Evolutionary conservation across 2,797 vertebrate species (phyloP).

Genomic region (Euphonia xanthogaster): DNA sequence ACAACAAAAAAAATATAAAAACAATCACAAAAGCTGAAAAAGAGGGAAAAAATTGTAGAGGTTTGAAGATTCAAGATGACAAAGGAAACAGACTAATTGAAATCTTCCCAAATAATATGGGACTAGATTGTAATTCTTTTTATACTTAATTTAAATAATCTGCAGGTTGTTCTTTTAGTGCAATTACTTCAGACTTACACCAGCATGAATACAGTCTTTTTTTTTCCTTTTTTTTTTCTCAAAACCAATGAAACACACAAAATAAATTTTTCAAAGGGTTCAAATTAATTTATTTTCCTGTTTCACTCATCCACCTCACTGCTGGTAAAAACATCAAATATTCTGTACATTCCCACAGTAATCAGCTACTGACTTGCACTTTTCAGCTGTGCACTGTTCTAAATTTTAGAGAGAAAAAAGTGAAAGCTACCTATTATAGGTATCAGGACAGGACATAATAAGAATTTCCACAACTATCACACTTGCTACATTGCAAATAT

Average conservation of each 20-base stretch:
- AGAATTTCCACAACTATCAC: background rate
- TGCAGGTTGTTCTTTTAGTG: background rate
- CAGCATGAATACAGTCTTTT: background rate
- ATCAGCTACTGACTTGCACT: background rate
- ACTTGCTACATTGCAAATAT: background rate
- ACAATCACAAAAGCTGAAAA: background rate
- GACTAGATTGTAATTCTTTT: background rate
- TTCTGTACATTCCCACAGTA: background rate
- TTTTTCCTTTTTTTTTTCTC: background rate
- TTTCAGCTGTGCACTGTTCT: background rate
- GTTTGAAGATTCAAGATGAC: background rate
- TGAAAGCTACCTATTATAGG: background rate
- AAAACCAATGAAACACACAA: background rate
- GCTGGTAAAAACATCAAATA: background rate
- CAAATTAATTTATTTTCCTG: background rate
- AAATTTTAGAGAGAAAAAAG: background rate
- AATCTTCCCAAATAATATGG: background rate
- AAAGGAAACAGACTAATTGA: constrained; percentile 5
- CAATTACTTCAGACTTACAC: background rate
- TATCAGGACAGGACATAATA: background rate
- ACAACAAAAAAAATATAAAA: background rate
- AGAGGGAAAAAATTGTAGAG: background rate
- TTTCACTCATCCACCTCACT: background rate
- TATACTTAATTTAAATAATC: background rate
- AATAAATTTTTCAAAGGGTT: background rate